Base-by-base conservation (phyloP, 1,140 invertebrate species). In the Lutraria rhynchaena region DNA sequence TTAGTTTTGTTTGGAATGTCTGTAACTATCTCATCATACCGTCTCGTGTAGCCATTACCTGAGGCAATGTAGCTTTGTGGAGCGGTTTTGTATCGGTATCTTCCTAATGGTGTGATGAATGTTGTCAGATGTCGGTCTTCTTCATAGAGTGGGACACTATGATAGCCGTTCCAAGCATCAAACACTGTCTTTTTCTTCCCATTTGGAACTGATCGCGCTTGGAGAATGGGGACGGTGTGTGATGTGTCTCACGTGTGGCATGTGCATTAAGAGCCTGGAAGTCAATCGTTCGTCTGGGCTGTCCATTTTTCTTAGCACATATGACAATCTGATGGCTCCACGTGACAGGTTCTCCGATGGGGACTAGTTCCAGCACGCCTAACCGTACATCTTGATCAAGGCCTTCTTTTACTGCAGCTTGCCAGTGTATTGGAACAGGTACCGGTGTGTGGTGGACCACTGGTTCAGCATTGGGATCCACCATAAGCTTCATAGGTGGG, bases 291-390 rank as follows among this genome's bases (percentile, higher is more conserved):
- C 78, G 65, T 2, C 83, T 41, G 24, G 84, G 81, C n/a, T n/a
- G n/a, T n/a, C 84, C 82, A 76, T 75, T 70, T 35, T 83, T 84
- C 58, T 84, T 84, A 1, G 80, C 71, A 46, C 71, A 82, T 13
- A 86, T 44, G 3, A 86, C 85, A 81, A 86, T 85, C 7, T 60
- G 41, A 57, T 81, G 74, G 31, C 83, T 83, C 83, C 82, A 87
- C 19, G 77, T 85, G 29, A 83, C 75, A 22, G 80, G 85, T 53
- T 70, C 74, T n/a, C 67, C 67, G 13, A 82, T 41, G 17, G 76
- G 81, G 3, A 85, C 77, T n/a, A 63, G 82, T 63, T 86, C 75
- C 11, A 86, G 57, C 27, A 86, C 82, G 1, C 82, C 84, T 9
- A 85, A 44, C 3, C 58, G 37, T 11, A 81, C 82, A 49, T 86